Evolutionary conservation across 1,140 invertebrate species (phyloP), one percentile per base, ranked within the genome.

Genomic region (Ceratosolen solmsi): DNA sequence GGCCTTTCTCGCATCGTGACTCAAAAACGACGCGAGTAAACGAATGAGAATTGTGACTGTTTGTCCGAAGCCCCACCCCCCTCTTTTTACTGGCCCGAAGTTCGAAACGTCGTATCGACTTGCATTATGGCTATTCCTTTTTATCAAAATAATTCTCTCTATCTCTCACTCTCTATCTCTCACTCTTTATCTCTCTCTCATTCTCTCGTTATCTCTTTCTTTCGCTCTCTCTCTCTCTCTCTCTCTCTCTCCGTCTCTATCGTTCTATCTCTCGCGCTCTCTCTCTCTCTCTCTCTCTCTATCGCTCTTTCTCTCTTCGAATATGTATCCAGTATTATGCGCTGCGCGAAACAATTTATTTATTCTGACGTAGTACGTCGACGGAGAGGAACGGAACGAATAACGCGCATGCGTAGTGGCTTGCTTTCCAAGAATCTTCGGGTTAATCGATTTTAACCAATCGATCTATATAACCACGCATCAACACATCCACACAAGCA

Each of bases 251-350:
- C 22, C 20, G 49, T 76, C 22, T 51, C 38, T 46, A 0, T 41
- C 38, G 25, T 20, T 70, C 68, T 27, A 25, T 25, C 68, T 70
- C 36, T n/a, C 36, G 41, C 22, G 1, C 68, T 13, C 38, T 27
- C 38, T n/a, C 17, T 9, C 33, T 4, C 27, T 36, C 60, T 36
- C 0, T 4, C 60, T 30, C 27, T 36, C 60, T 20, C 8, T 33
- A 2, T 30, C 27, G 13, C 60, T 33, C 8, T 36, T 33, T n/a
- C 1, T 9, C 20, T 41, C 13, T 74, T 25, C 20, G 49, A 60
- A 81, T 83, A 82, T 72, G 81, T 89, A 83, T 84, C 86, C 88
- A 90, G 89, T 90, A 90, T 90, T 90, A 90, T 80, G 84, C 84
- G 84, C 88, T 80, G 84, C 84, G 84, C 88, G 86, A 80, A 79